These are phyloP conservation scores for Peromyscus attwateri DNA, from an alignment of 2,797 vertebrate genomes.

Conservation along the genomic window DNA sequence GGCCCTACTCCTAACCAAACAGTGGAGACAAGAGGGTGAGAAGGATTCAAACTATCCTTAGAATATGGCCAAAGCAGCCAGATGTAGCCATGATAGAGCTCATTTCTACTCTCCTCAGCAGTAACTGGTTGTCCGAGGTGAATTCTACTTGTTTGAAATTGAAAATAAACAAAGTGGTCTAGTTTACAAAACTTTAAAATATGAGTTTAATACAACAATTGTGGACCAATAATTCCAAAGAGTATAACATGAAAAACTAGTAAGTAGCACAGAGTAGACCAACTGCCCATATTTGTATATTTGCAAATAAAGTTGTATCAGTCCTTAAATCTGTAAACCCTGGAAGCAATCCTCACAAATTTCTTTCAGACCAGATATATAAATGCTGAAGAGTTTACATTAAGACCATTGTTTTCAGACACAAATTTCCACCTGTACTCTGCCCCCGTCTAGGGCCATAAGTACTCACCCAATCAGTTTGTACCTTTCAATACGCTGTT, in stretches of 20 bases:
- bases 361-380: slow-evolving; percentile 47
- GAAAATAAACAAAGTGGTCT: neutral
- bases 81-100: neutral
- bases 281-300: neutral
- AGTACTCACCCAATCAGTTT: slow-evolving; percentile 4
- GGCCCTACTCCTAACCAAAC: neutral
- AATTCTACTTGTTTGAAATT: neutral
- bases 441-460: neutral
- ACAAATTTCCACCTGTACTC: neutral
- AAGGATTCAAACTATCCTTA: neutral
- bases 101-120: neutral
- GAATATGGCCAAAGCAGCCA: neutral
- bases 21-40: neutral
- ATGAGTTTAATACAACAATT: neutral
- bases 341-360: neutral
- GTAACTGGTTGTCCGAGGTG: neutral
- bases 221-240: slow-evolving; percentile 22
- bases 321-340: neutral
- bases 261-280: neutral
- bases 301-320: slow-evolving; percentile 11
- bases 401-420: slow-evolving; percentile 13
- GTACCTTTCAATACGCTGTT: neutral
- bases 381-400: neutral
- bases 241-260: neutral
- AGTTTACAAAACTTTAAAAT: neutral